Conservation (phyloP, 2,797 vertebrate genomes). For the Pygocentrus nattereri region DNA sequence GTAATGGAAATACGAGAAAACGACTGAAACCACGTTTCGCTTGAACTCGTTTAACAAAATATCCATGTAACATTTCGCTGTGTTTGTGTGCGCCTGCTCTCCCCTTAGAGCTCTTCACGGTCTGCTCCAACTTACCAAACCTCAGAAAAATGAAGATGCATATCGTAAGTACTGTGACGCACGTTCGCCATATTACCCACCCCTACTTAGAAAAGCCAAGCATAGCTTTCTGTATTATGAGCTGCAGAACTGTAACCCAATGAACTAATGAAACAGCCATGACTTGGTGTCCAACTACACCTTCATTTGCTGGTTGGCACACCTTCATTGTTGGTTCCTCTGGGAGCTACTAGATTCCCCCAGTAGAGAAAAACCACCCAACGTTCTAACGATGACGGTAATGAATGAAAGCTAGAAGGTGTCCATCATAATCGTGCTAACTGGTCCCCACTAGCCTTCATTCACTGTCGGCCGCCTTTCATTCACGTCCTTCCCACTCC, state of each 20-base stretch:
- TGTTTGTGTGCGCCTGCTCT: too few relatives aligned
- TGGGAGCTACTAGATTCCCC: neutral
- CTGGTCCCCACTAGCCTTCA: neutral
- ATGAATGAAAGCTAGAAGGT: neutral
- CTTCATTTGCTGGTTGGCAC: neutral
- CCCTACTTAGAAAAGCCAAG: neutral
- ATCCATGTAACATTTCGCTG: too few relatives aligned
- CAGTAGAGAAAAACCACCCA: neutral
- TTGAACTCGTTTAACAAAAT: too few relatives aligned
- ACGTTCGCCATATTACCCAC: too few relatives aligned
- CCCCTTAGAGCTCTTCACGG: too few relatives aligned
- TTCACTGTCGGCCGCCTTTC: neutral
- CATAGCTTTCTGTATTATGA: neutral
- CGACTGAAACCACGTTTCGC: too few relatives aligned
- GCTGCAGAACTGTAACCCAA: neutral
- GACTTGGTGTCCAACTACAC: neutral
- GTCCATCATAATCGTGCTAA: neutral
- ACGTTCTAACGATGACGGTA: too few relatives aligned
- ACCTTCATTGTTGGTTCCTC: neutral
- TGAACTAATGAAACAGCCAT: neutral
- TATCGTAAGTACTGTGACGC: too few relatives aligned
- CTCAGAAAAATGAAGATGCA: too few relatives aligned
- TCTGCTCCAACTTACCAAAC: too few relatives aligned
- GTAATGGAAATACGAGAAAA: too few relatives aligned
- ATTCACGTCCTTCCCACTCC: neutral